Base-by-base conservation (phyloP, 2,888 invertebrate species). In the Pachymerium ferrugineum region DNA sequence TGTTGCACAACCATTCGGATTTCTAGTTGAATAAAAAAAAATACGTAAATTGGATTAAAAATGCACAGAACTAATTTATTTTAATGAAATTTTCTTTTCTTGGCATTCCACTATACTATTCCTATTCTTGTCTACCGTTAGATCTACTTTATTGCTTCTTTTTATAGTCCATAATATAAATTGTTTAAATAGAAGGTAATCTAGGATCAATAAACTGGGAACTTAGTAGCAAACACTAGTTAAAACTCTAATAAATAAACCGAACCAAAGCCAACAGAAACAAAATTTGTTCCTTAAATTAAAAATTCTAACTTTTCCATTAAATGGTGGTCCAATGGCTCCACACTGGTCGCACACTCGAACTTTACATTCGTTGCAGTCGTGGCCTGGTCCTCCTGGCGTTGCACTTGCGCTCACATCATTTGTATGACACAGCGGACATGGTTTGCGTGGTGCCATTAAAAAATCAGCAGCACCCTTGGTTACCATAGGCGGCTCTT, bases 1-100 rank as follows among this genome's bases (percentile, higher is more conserved):
- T 79, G 74, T 79, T 80, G 76, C 81, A 81, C 42, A 80, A 78
- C 80, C 80, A 81, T 74, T 81, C 81, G 14, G 80, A 78, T 76
- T 78, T 78, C 81, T 81, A 78, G 14, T n/a, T n/a, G 76, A 78
- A 75, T 35, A 31, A 30, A 54, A 70, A 14, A 29, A n/a, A n/a
- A n/a, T n/a, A n/a, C n/a, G n/a, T n/a, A n/a, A n/a, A n/a, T n/a
- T n/a, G n/a, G n/a, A n/a, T n/a, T n/a, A n/a, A n/a, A n/a, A n/a
- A n/a, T n/a, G n/a, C n/a, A n/a, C n/a, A n/a, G n/a, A n/a, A n/a
- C n/a, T n/a, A n/a, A n/a, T n/a, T n/a, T n/a, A n/a, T n/a, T n/a
- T n/a, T n/a, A n/a, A n/a, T n/a, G n/a, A n/a, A n/a, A n/a, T n/a
- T n/a, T n/a, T n/a, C n/a, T n/a, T n/a, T n/a, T n/a, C n/a, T n/a